Conservation (phyloP, 2,113 vertebrate genomes). For the Myiozetetes cayanensis region DNA sequence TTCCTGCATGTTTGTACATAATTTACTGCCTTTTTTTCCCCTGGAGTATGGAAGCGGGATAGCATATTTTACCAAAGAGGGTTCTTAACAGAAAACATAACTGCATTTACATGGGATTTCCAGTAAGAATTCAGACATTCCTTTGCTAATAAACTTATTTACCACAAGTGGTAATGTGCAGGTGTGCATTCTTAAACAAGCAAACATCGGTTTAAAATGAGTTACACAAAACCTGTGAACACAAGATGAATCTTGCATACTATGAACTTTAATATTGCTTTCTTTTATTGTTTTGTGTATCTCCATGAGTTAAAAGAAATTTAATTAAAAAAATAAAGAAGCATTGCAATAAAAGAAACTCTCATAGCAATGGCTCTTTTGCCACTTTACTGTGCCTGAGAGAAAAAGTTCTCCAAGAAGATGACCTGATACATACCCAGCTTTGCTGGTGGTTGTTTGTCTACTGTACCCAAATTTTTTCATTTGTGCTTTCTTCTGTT, state of each 20-base stretch:
- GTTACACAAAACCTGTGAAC: slow-evolving; percentile 12
- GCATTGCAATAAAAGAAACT: not conserved
- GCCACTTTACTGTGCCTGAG: not conserved
- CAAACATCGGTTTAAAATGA: slow-evolving; percentile 35
- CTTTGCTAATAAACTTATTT: slow-evolving; percentile 65
- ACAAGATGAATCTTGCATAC: slow-evolving; percentile 31
- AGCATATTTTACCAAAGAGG: slow-evolving; percentile 17
- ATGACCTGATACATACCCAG: not conserved
- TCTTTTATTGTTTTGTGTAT: not conserved
- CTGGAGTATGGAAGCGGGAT: not conserved
- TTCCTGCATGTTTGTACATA: not conserved
- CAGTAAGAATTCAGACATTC: slow-evolving; percentile 63
- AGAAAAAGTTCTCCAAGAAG: not conserved
- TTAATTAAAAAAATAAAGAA: not conserved
- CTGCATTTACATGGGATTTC: slow-evolving; percentile 49
- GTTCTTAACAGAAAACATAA: slow-evolving; percentile 51
- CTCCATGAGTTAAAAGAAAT: not conserved
- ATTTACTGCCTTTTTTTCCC: not conserved
- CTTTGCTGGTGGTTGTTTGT: not conserved
- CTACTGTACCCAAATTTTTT: not conserved
- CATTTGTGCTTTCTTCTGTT: not conserved
- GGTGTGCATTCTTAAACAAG: slow-evolving; percentile 67
- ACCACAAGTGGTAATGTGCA: slow-evolving; percentile 58
- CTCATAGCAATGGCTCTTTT: not conserved
- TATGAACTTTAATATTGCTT: not conserved